Evolutionary conservation across 2,888 invertebrate species (phyloP).

Genomic region (Leptinotarsa rubiginosa): DNA sequence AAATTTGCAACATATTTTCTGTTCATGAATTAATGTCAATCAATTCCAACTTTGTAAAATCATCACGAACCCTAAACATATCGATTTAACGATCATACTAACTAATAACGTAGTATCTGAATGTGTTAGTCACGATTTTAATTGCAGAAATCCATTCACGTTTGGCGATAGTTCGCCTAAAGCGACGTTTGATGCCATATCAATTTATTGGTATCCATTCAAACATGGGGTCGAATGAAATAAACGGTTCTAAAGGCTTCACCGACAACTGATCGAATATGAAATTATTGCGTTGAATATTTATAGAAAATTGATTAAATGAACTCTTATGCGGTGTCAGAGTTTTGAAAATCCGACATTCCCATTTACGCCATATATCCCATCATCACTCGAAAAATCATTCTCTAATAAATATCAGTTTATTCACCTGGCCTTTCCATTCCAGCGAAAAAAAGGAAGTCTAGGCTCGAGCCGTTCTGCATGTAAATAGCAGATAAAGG

Average conservation of each 20-base stretch:
- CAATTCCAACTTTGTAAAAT: background rate
- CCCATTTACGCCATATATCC: background rate
- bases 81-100: background rate
- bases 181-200: conserved; percentile 5
- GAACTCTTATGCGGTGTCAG: background rate
- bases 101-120: conserved; percentile 12
- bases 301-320: background rate
- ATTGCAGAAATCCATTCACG: conserved; percentile 6
- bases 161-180: conserved; percentile 5
- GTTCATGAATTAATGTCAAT: background rate
- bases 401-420: background rate
- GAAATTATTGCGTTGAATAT: background rate
- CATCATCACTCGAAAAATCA: background rate
- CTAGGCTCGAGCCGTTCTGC: background rate
- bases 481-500: background rate
- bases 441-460: background rate
- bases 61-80: background rate
- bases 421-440: background rate
- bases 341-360: background rate
- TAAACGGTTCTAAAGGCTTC: background rate
- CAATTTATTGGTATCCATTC: background rate
- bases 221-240: background rate
- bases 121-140: conserved; percentile 4
- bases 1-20: background rate
- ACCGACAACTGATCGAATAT: background rate